Base-by-base conservation (phyloP, 2,797 vertebrate species). In the Enteromius radiatus region DNA sequence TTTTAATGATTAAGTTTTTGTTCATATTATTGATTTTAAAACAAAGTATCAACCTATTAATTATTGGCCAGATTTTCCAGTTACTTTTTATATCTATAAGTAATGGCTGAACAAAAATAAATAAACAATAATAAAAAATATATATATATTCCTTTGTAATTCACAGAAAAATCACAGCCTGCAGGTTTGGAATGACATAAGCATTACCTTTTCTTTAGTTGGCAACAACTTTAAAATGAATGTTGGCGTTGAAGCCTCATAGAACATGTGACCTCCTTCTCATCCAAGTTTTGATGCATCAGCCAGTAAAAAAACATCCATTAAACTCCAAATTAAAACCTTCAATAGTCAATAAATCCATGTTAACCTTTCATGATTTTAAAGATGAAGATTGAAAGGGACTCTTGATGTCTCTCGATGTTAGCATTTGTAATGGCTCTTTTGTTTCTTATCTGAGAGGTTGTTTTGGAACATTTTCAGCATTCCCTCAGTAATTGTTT, bases 401-500 rank as follows among this genome's bases (percentile, higher is more conserved):
- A 38, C 38, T 36, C 41, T 47, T 47, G 49, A 41, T 61, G 64
- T 67, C 78, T 63, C 67, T 69, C 36, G 33, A 80, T 69, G 67
- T 61, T 71, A 41, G 63, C 45, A 17, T 84, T 78, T 65, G 69
- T 54, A 63, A 81, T 56, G 59, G 56, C 28, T 73, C 36, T 28
- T 84, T 77, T 74, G 67, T 74, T 78, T 78, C 47, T 28, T 65
- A 45, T 73, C 73, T 43, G 74, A 77, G 73, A 41, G n/a, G 38
- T 43, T 71, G 56, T 81, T 84, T 77, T 84, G 76, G 79, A 79
- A 82, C 15, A 17, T 78, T 78, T 84, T 77, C 47, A 33, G 41
- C 33, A 11, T 65, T 68, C 61, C 10, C 56, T 75, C 31, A 38
- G 47, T 78, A 73, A 77, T 84, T 77, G 67, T 63, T 75, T 80